Base-by-base conservation (phyloP, 2,888 invertebrate species). In the Homarus gammarus region DNA sequence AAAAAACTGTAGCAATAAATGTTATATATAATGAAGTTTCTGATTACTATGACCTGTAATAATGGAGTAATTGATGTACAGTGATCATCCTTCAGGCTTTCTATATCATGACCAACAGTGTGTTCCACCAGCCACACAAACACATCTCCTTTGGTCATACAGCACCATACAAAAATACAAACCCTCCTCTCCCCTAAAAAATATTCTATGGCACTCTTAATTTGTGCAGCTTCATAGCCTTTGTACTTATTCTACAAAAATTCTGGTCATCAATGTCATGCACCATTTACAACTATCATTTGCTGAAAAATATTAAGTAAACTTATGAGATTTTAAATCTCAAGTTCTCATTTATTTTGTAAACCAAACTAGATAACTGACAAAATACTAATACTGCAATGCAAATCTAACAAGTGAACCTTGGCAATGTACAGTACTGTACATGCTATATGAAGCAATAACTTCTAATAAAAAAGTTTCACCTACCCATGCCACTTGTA, bases 141-240 rank as follows among this genome's bases (percentile, higher is more conserved):
- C 44, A 83, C 64, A 64, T 64, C 44, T 86, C 61, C 86, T 86
- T 86, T 86, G 86, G 86, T 86, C 78, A 70, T 44, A 70, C 49
- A 86, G 86, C 86, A 86, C 86, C 86, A 78, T 78, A 78, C n/a
- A 78, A 86, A 86, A 86, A 86, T 78, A 78, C 40, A 75, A 61
- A 70, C 40, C 68, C 22, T 68, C 68, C 68, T 27, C 6, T 77
- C 27, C 18, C 77, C 36, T 85, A 44, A 40, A 85, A 77, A 85
- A 49, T 86, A 85, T 33, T 68, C 36, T 86, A 86, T 86, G 86
- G 86, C 86, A 86, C 86, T 78, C 51, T 36, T 33, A 44, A 22
- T 70, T 86, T 78, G 64, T 86, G 64, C 70, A 61, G 44, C 75
- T 75, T 75, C 75, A 12, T n/a, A 75, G 75, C 86, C n/a, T 86